These are phyloP conservation scores for Bubo blakistoni DNA, from an alignment of 2,113 vertebrate genomes.

Conservation along the genomic window DNA sequence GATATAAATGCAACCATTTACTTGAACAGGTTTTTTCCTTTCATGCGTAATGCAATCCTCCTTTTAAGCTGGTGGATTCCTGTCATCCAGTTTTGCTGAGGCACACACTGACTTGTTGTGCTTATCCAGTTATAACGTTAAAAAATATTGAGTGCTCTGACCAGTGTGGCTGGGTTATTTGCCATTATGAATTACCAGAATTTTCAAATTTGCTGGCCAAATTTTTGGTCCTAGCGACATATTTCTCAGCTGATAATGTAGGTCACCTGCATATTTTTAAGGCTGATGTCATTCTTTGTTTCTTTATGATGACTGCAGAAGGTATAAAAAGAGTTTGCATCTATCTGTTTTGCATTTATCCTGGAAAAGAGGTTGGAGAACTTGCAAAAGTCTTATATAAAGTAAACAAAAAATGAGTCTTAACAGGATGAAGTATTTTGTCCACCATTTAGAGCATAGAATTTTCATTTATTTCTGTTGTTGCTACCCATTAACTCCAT, in stretches of 20 bases:
- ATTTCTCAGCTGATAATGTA: not conserved
- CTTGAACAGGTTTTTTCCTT: not conserved
- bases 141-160: not conserved
- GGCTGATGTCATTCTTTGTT: not conserved
- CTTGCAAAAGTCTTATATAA: not conserved
- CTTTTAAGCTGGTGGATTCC: not conserved
- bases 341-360: not conserved
- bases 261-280: not conserved
- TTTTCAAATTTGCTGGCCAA: not conserved
- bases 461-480: not conserved
- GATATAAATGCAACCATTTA: not conserved
- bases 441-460: not conserved
- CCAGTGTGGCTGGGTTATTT: not conserved
- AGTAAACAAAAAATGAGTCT: not conserved
- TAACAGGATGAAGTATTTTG: not conserved
- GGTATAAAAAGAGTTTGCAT: not conserved
- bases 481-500: not conserved
- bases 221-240: not conserved
- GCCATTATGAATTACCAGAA: not conserved
- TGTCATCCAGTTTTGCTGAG: not conserved
- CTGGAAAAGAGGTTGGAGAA: not conserved
- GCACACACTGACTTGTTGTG: not conserved
- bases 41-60: not conserved
- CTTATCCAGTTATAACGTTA: not conserved
- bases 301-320: not conserved